phyloP scores from a whole-genome alignment of 2,888 invertebrate genomes.

The Cheilosia grossa region DNA sequence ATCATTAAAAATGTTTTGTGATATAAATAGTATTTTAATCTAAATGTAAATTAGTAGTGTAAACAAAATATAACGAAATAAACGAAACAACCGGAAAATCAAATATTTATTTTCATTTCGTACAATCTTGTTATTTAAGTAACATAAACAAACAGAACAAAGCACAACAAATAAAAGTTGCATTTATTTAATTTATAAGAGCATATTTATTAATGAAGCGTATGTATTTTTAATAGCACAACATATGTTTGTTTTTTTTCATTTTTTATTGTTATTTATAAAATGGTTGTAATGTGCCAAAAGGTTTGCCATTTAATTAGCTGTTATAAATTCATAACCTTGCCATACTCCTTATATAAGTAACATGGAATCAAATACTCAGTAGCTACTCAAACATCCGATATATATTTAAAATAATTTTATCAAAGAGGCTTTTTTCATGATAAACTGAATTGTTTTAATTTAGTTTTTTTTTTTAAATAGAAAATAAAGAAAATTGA shows the following conservation, averaged over 20 bases:
- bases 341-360: slow-evolving; percentile 61
- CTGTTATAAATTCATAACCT: slow-evolving; percentile 56
- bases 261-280: slow-evolving; percentile 36
- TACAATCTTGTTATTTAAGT: slow-evolving; percentile 47
- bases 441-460: not conserved
- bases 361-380: slow-evolving; percentile 54
- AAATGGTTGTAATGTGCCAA: slow-evolving; percentile 72
- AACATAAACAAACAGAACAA: slow-evolving; percentile 7
- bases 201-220: slow-evolving; percentile 50
- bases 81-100: slow-evolving; percentile 55
- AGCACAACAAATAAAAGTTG: slow-evolving; percentile 27
- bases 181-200: slow-evolving; percentile 72
- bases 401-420: slow-evolving; percentile 24
- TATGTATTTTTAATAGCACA: slow-evolving; percentile 46
- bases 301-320: slow-evolving; percentile 69
- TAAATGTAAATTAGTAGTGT: slow-evolving; percentile 70
- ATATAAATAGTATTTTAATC: slow-evolving; percentile 76
- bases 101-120: slow-evolving; percentile 66
- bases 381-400: slow-evolving; percentile 35
- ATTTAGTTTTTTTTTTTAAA: slow-evolving; percentile 6
- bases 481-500: slow-evolving; percentile 4
- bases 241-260: slow-evolving; percentile 22
- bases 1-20: slow-evolving; percentile 76
- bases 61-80: slow-evolving; percentile 37
- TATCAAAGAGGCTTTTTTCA: slow-evolving; percentile 62